A percentile compares a stretch with the other conserved stretches of the same genome.
These are phyloP conservation scores for Lepisosteus oculatus DNA, from an alignment of 2,113 vertebrate species.

Conservation along the genomic window DNA sequence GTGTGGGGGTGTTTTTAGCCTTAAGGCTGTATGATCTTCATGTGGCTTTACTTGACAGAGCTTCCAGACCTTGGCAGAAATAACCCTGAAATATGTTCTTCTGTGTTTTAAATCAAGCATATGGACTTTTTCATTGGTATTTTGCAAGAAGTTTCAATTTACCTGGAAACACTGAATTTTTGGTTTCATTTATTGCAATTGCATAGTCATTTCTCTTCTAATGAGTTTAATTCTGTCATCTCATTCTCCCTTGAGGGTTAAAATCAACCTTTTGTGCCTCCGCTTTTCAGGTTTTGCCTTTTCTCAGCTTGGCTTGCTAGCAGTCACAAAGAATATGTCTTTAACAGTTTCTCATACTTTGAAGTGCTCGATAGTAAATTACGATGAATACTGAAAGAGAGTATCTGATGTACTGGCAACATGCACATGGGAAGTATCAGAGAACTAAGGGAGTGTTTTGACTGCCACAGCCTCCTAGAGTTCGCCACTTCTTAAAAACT, in stretches of 20 bases:
- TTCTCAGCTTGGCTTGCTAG: neutral
- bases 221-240: too few relatives aligned
- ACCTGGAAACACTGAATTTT: neutral
- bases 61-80: neutral
- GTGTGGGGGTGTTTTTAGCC: slow-evolving; percentile 23
- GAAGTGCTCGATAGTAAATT: neutral
- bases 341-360: neutral
- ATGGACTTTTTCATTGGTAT: too few relatives aligned
- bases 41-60: slow-evolving; percentile 19
- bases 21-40: slow-evolving; percentile 36
- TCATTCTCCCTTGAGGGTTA: too few relatives aligned
- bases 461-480: too few relatives aligned
- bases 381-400: neutral
- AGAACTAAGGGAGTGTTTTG: too few relatives aligned
- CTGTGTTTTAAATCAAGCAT: too few relatives aligned
- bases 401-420: neutral
- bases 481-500: too few relatives aligned
- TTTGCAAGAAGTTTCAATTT: too few relatives aligned
- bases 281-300: neutral
- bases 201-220: slow-evolving; percentile 10
- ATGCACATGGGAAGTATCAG: too few relatives aligned
- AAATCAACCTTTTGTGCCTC: too few relatives aligned
- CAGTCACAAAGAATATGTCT: neutral
- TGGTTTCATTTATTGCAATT: neutral
- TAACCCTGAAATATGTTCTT: too few relatives aligned